phyloP scores from a whole-genome alignment of 2,888 invertebrate genomes.

The Heliconius cydno region DNA sequence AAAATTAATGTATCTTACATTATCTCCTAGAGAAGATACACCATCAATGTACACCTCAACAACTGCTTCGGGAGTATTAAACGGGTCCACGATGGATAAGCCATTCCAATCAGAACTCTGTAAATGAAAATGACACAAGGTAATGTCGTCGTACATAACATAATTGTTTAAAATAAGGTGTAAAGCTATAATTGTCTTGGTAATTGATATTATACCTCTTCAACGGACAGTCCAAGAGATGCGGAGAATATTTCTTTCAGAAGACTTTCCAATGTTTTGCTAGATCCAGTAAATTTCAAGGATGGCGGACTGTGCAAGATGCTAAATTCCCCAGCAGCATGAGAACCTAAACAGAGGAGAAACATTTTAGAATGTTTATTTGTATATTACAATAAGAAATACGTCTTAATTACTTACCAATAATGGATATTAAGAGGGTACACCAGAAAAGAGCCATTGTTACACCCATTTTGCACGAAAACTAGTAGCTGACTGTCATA shows the following conservation, averaged over 20 bases:
- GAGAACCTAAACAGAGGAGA: conserved; percentile 65
- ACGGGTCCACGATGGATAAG: conserved; percentile 87
- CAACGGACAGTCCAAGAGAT: conserved; percentile 88
- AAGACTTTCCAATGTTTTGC: conserved; percentile 84
- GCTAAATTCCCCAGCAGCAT: conserved; percentile 86
- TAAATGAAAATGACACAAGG: conserved; percentile 33
- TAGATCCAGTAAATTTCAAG: conserved; percentile 86
- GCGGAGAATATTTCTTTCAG: conserved; percentile 89
- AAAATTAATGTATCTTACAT: conserved; percentile 58
- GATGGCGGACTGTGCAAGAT: conserved; percentile 87
- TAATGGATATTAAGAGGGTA: conserved; percentile 65
- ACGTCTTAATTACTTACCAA: conserved; percentile 64
- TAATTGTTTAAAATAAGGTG: background rate
- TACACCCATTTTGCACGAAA: conserved; percentile 71
- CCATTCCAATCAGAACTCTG: conserved; percentile 88
- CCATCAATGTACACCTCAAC: conserved; percentile 89
- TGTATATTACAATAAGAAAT: conserved; percentile 12
- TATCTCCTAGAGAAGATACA: conserved; percentile 78
- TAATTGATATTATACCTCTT: conserved; percentile 77
- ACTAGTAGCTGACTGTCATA: conserved; percentile 72
- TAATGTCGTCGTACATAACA: background rate
- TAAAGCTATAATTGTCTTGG: background rate
- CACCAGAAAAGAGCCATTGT: conserved; percentile 71
- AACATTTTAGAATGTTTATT: conserved; percentile 15
- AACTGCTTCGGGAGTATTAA: conserved; percentile 88